Conservation (phyloP, 2,797 vertebrate genomes). For the Ctenopoma kingsleyae region DNA sequence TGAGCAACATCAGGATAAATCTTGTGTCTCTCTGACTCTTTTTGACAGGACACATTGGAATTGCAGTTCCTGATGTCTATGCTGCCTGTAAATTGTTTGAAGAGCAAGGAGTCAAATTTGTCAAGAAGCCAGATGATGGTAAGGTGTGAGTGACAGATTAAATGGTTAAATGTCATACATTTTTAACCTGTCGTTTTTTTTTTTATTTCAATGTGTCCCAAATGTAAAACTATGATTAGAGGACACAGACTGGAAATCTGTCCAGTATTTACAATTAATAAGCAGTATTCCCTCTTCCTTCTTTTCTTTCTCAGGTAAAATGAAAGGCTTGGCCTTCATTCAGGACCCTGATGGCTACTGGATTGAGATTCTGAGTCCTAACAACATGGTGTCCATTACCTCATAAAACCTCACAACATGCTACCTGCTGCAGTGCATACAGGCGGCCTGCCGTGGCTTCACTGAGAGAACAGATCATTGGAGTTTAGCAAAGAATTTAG, state of each 20-base stretch:
- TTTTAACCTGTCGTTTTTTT: too few relatives aligned
- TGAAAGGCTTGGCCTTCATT: slow-evolving; percentile 98
- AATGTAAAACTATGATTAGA: not conserved
- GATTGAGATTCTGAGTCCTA: slow-evolving; percentile 98
- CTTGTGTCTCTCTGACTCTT: not conserved
- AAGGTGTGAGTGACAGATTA: slow-evolving; percentile 33
- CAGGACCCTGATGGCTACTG: slow-evolving; percentile 99
- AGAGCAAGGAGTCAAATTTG: slow-evolving; percentile 94
- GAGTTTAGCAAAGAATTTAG: slow-evolving; percentile 28
- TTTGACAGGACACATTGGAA: slow-evolving; percentile 93
- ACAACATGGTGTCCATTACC: slow-evolving; percentile 90
- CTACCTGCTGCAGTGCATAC: slow-evolving; percentile 20
- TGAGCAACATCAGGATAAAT: too few relatives aligned
- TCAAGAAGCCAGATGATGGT: slow-evolving; percentile 98
- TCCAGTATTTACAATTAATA: not conserved
- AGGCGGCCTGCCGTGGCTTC: slow-evolving; percentile 21
- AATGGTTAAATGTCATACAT: too few relatives aligned
- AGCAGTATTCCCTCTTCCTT: rapidly evolving
- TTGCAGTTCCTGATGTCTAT: slow-evolving; percentile 94
- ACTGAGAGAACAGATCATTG: slow-evolving; percentile 8
- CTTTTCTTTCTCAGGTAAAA: slow-evolving; percentile 88
- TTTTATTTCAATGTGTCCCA: too few relatives aligned
- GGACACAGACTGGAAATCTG: not conserved
- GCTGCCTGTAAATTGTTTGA: slow-evolving; percentile 95
- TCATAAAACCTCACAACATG: slow-evolving; percentile 66